Percentiles rank a stretch among this genome's conserved stretches.
Conservation (phyloP, 2,113 vertebrate species). For the Nematolebias whitei region DNA sequence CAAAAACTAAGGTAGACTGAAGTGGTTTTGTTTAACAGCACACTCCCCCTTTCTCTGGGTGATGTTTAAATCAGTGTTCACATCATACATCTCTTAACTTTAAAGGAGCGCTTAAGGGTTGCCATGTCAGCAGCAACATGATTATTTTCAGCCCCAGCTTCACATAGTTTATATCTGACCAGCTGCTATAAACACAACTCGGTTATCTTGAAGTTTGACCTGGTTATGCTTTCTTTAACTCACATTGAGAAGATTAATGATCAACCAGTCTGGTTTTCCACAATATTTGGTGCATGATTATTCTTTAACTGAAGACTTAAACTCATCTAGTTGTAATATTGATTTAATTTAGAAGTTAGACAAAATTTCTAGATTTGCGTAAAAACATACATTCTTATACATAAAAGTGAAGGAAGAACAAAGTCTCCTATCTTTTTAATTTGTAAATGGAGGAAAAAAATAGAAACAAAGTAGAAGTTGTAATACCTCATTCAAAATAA, state of each 20-base stretch:
- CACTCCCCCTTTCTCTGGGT: slow-evolving; percentile 5
- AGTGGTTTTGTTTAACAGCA: too few relatives aligned
- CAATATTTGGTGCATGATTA: slow-evolving; percentile 41
- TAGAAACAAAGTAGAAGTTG: too few relatives aligned
- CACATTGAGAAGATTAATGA: slow-evolving; percentile 41
- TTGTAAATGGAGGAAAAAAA: too few relatives aligned
- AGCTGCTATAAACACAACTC: slow-evolving; percentile 51
- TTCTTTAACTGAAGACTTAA: slow-evolving; percentile 60
- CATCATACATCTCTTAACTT: slow-evolving; percentile 67
- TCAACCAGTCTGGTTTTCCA: slow-evolving; percentile 37
- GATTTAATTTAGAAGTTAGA: too few relatives aligned
- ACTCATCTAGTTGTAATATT: slow-evolving; percentile 50
- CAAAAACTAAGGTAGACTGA: background rate
- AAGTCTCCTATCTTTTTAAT: too few relatives aligned
- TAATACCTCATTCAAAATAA: too few relatives aligned
- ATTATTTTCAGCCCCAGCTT: slow-evolving; percentile 56
- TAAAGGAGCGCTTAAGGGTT: slow-evolving; percentile 40
- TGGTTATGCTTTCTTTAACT: slow-evolving; percentile 34
- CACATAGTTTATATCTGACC: slow-evolving; percentile 50
- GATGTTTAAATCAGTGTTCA: slow-evolving; percentile 19
- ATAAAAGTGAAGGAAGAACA: too few relatives aligned
- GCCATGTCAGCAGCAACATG: slow-evolving; percentile 65
- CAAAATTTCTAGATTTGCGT: too few relatives aligned
- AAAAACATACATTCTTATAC: too few relatives aligned
- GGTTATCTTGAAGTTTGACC: slow-evolving; percentile 35